Evolutionary conservation across 2,888 invertebrate species (phyloP), one percentile per base, ranked within the genome.

Genomic region (Polylopha cassiicola): DNA sequence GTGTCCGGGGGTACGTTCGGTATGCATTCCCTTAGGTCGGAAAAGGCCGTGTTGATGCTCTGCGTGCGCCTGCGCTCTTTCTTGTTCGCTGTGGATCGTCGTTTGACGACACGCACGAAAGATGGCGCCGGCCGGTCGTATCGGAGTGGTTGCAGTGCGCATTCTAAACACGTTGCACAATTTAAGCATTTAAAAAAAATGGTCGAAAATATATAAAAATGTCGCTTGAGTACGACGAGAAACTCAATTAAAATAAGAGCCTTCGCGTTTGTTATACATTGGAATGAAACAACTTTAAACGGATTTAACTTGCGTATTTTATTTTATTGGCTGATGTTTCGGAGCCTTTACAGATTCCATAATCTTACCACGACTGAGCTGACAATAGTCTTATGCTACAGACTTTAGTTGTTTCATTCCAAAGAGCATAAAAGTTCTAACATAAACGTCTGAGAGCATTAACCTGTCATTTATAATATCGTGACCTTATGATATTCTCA

Each of bases 1-100:
- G 98, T 98, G 65, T 98, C 98, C 0, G 95, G 92, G 0, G 98
- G 98, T 1, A 98, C 97, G 64, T 98, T 97, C 0, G 98, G 98
- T 57, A 98, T 98, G 72, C 97, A 95, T 48, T 97, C 96, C 7
- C 98, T 80, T 1, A 98, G 85, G 60, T 95, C 95, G 0, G 95
- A 92, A 70, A 98, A 98, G 0, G 98, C 98, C 32, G 94, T 95
- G 77, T 98, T 98, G 48, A 98, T 98, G 53, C 95, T 95, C 68
- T 95, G 94, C 0, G 98, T 98, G 33, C 98, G 86, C 49, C 97
- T 79, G 5, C 98, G 75, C 68, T 98, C 98, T 70, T 98, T 98
- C 78, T 96, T 96, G 73, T 98, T 98, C 9, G 97, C 97, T 1
- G 97, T 96, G 47, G 92, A 94, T 39, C 96, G 77, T 37, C 94